A percentile compares a stretch with the other conserved stretches of the same genome.
These are phyloP conservation scores for Hydractinia symbiolongicarpus DNA, from an alignment of 30 jellyfish, hydroid and myxozoan genomes.

Conservation along the genomic window DNA sequence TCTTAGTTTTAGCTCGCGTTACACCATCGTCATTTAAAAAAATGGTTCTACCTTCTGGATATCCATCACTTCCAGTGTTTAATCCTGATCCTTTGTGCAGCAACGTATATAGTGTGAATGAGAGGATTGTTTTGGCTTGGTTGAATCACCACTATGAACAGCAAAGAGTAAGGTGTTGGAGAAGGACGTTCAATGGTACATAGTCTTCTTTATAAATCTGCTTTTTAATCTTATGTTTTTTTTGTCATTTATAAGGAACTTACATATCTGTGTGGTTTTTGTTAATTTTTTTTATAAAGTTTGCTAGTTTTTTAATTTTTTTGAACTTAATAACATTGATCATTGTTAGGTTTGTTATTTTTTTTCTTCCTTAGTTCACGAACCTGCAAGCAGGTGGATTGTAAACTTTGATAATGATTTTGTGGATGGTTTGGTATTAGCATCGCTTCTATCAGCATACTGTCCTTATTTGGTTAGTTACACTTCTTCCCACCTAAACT, in stretches of 20 bases:
- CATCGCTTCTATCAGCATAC: conserved; percentile 83
- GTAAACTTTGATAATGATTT: conserved; percentile 91
- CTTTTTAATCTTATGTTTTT: background rate
- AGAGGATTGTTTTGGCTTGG: conserved; percentile 74
- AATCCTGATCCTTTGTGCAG: conserved; percentile 90
- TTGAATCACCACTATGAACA: conserved; percentile 70
- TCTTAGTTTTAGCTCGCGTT: conserved; percentile 48
- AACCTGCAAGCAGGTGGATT: conserved; percentile 93
- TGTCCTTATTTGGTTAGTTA: conserved; percentile 79
- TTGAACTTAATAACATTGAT: background rate
- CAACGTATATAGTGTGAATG: conserved; percentile 72
- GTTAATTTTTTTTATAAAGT: background rate
- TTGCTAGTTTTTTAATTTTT: background rate
- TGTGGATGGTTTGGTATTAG: conserved; percentile 91
- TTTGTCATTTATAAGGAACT: background rate
- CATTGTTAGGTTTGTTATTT: no score
- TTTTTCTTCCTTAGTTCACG: conserved; percentile 31
- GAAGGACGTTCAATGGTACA: background rate
- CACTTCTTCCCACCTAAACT: background rate
- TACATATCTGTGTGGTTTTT: background rate
- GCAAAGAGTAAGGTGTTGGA: conserved; percentile 45
- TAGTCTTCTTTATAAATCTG: background rate
- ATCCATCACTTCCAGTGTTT: conserved; percentile 46
- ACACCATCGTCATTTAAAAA: conserved; percentile 60
- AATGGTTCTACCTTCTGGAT: conserved; percentile 33